A percentile compares a stretch with the other conserved stretches of the same genome.
phyloP scores from a whole-genome alignment of 2,113 vertebrate species.

The Lanius ludovicianus region DNA sequence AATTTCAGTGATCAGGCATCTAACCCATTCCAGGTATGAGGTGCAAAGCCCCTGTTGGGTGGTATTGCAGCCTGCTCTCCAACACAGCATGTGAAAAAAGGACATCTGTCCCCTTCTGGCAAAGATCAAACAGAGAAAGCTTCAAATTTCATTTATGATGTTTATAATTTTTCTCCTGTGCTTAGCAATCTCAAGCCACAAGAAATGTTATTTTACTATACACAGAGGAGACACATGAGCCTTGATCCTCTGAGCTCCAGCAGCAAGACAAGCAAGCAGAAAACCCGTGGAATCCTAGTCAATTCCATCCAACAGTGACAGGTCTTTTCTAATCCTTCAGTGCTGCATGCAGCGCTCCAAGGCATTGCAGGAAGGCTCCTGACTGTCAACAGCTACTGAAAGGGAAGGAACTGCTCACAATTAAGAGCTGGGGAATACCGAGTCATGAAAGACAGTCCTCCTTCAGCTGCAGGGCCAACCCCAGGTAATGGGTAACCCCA shows the following conservation, averaged over 20 bases:
- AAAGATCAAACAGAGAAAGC: background rate
- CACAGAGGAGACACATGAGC: rapidly evolving
- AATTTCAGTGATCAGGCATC: background rate
- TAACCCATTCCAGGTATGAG: background rate
- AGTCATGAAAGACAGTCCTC: background rate
- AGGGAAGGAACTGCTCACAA: background rate
- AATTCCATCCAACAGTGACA: background rate
- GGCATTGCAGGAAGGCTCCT: background rate
- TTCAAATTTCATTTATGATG: background rate
- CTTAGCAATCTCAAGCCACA: background rate
- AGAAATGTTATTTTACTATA: background rate
- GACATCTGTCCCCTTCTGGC: background rate
- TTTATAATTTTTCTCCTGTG: background rate
- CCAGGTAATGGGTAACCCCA: background rate
- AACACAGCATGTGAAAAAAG: background rate
- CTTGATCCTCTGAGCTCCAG: background rate
- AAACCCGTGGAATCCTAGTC: background rate
- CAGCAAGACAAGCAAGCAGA: background rate
- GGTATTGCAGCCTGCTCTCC: background rate
- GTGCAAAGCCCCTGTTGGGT: background rate
- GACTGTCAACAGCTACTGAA: background rate
- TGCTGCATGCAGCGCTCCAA: rapidly evolving
- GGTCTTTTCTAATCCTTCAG: background rate
- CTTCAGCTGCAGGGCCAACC: background rate
- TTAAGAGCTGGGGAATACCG: background rate